These are phyloP conservation scores for Apamea anceps DNA, from an alignment of 2,888 invertebrate species.

Conservation along the genomic window DNA sequence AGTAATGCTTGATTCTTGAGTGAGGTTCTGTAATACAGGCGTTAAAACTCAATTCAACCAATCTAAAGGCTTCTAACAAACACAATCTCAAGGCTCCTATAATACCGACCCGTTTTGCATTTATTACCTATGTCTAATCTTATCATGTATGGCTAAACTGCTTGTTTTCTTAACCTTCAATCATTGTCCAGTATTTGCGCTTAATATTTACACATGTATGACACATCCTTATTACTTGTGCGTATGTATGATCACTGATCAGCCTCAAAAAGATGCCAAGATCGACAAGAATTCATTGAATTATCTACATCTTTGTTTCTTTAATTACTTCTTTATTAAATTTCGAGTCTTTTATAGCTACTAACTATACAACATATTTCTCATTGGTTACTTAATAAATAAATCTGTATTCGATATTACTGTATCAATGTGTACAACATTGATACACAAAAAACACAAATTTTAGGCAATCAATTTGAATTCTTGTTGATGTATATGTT, in stretches of 20 bases:
- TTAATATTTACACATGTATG: constrained; percentile 7
- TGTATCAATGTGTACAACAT: not conserved
- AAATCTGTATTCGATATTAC: not conserved
- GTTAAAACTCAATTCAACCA: not conserved
- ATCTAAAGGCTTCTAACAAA: not conserved
- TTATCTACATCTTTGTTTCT: not conserved
- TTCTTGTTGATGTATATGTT: not conserved
- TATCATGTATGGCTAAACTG: not conserved
- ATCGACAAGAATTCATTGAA: not conserved
- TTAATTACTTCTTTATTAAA: not conserved
- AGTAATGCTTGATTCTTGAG: not conserved
- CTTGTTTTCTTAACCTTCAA: constrained; percentile 16
- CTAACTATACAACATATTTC: not conserved
- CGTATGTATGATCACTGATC: not conserved
- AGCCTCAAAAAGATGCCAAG: not conserved
- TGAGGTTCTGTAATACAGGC: not conserved
- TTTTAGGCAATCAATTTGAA: not conserved
- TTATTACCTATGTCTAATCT: not conserved
- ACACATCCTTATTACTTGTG: not conserved
- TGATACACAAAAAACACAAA: not conserved
- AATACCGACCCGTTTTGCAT: not conserved
- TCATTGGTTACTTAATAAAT: not conserved
- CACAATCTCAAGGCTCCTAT: too few species aligned
- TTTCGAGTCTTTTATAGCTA: not conserved
- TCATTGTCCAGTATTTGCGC: constrained; percentile 23